Evolutionary conservation across 2,888 invertebrate genomes (phyloP).

Genomic region (Aphidius colemani): DNA sequence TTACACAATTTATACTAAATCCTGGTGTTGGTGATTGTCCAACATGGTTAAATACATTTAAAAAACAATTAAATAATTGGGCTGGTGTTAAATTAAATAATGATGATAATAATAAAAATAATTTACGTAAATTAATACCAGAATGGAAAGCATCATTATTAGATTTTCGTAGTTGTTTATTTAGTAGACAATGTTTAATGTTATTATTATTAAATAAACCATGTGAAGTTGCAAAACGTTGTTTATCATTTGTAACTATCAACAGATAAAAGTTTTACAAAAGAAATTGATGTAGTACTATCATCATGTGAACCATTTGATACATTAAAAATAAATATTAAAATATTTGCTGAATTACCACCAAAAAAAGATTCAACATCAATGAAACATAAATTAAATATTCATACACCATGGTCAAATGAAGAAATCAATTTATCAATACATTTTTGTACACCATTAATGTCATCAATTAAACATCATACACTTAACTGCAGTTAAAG

Average conservation of each 20-base stretch:
- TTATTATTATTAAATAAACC: constrained; percentile 74
- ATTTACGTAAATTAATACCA: constrained; percentile 57
- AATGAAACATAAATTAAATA: constrained; percentile 77
- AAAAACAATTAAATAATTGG: constrained; percentile 75
- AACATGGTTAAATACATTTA: constrained; percentile 82
- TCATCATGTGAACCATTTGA: constrained; percentile 67
- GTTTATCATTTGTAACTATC: constrained; percentile 89
- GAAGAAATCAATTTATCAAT: constrained; percentile 72
- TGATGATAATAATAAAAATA: constrained; percentile 69
- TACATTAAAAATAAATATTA: constrained; percentile 67
- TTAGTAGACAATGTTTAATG: constrained; percentile 90
- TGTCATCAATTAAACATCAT: constrained; percentile 78
- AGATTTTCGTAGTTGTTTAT: constrained; percentile 92
- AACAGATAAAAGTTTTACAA: constrained; percentile 46
- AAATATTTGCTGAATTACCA: constrained; percentile 75
- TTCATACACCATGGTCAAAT: constrained; percentile 80
- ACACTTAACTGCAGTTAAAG: constrained; percentile 82
- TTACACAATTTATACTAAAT: constrained; percentile 94
- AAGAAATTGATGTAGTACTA: constrained; percentile 50
- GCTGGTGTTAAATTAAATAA: constrained; percentile 76
- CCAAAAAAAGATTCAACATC: constrained; percentile 72
- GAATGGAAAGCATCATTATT: constrained; percentile 71
- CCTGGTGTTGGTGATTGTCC: constrained; percentile 87
- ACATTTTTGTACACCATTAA: constrained; percentile 83
- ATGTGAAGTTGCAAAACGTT: constrained; percentile 88